These are phyloP conservation scores for Galendromus occidentalis DNA, from an alignment of 1,140 invertebrate genomes.

Conservation along the genomic window DNA sequence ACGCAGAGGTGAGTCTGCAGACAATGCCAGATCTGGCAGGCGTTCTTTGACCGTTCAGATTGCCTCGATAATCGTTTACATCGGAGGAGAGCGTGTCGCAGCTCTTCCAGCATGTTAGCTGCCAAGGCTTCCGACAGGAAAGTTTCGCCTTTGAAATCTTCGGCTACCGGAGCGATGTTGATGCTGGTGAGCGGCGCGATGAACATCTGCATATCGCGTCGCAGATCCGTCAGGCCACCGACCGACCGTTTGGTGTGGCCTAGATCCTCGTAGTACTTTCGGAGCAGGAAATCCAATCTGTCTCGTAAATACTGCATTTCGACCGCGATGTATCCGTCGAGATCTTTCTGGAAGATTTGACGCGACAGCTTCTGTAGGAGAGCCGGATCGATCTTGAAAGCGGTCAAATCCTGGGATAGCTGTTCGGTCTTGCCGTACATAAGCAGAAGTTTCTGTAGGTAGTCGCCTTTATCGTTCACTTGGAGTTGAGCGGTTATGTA, in stretches of 20 bases:
- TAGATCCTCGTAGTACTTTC: conserved; percentile 75
- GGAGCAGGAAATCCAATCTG: conserved; percentile 47
- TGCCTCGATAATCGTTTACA: conserved; percentile 65
- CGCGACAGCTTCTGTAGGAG: conserved; percentile 57
- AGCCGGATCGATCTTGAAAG: conserved; percentile 50
- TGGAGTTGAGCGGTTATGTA: conserved; percentile 45
- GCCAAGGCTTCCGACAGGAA: conserved; percentile 93
- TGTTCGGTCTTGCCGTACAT: conserved; percentile 39
- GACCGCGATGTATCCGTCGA: conserved; percentile 50
- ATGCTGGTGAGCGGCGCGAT: conserved; percentile 74
- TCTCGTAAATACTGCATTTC: conserved; percentile 57
- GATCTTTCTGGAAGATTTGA: conserved; percentile 59
- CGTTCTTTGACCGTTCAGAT: conserved; percentile 54
- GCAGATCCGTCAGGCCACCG: conserved; percentile 68
- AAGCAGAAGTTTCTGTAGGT: conserved; percentile 3
- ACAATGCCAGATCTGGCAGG: conserved; percentile 63
- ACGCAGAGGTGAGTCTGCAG: conserved; percentile 63
- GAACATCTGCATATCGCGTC: conserved; percentile 76
- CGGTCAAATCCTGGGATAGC: conserved; percentile 45
- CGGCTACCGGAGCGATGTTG: conserved; percentile 66
- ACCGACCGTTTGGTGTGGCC: conserved; percentile 78
- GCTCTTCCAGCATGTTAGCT: conserved; percentile 72
- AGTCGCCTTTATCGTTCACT: conserved; percentile 51
- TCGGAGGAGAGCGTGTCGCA: conserved; percentile 67
- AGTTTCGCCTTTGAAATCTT: conserved; percentile 89